These are phyloP conservation scores for Ophion costatus DNA, from an alignment of 2,888 invertebrate species.

Conservation along the genomic window DNA sequence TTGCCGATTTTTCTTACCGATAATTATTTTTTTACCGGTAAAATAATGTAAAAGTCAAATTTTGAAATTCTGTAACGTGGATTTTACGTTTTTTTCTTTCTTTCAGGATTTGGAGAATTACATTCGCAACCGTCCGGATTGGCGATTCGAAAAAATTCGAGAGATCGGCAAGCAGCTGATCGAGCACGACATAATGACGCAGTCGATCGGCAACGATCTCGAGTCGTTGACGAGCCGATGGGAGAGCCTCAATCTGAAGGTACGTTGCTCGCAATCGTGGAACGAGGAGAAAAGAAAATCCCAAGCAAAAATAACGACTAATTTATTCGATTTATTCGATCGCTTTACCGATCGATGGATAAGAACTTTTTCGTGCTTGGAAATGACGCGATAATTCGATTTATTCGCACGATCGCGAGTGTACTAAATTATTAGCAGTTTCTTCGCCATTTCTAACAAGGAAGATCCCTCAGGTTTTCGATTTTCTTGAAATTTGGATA, in stretches of 20 bases:
- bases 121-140: slow-evolving; percentile 89
- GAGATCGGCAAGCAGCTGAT: slow-evolving; percentile 90
- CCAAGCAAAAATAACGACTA: background rate
- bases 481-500: too few species aligned
- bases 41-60: background rate
- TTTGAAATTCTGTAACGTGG: background rate
- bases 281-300: background rate
- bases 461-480: too few species aligned
- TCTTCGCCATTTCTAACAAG: background rate
- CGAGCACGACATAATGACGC: slow-evolving; percentile 90
- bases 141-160: slow-evolving; percentile 89
- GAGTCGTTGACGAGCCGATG: slow-evolving; percentile 87
- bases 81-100: background rate
- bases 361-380: background rate
- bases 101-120: slow-evolving; percentile 92
- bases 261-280: slow-evolving; percentile 71
- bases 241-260: slow-evolving; percentile 89
- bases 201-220: slow-evolving; percentile 88
- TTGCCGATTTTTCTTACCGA: background rate
- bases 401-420: background rate
- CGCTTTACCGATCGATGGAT: background rate
- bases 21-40: background rate
- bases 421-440: background rate
- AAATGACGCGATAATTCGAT: background rate
- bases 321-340: background rate